Evolutionary conservation across 2,113 vertebrate species (phyloP).

Genomic region (Riparia riparia): DNA sequence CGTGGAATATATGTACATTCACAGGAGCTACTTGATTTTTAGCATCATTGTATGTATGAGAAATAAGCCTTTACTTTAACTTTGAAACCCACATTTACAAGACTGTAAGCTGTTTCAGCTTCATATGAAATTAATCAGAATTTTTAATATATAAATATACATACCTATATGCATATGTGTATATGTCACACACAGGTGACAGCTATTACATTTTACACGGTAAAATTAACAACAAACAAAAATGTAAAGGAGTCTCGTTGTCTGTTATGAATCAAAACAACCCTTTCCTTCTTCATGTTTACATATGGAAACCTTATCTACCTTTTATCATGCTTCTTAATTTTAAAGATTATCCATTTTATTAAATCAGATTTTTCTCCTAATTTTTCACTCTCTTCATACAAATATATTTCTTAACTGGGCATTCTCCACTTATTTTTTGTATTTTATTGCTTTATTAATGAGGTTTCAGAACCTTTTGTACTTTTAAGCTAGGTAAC

Average conservation of each 20-base stretch:
- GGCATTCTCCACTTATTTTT: neutral
- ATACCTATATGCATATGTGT: neutral
- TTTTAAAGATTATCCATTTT: neutral
- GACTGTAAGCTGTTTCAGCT: neutral
- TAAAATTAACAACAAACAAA: neutral
- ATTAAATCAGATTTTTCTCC: neutral
- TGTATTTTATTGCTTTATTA: neutral
- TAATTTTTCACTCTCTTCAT: neutral
- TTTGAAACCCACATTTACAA: constrained; percentile 11
- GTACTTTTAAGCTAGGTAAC: neutral
- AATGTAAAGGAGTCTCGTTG: neutral
- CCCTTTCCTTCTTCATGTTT: neutral
- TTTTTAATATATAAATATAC: neutral
- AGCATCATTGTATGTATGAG: neutral
- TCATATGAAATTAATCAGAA: neutral
- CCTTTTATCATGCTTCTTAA: neutral
- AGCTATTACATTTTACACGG: neutral
- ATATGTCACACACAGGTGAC: neutral
- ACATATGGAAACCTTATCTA: neutral
- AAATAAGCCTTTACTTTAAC: constrained; percentile 3
- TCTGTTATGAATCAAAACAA: neutral
- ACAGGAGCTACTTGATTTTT: neutral
- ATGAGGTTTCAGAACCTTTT: neutral
- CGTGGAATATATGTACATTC: neutral
- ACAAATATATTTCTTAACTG: neutral